Percentiles rank a stretch among this genome's conserved stretches.
Evolutionary conservation across 2,797 vertebrate species (phyloP).

Genomic region (Lepilemur ruficaudatus): DNA sequence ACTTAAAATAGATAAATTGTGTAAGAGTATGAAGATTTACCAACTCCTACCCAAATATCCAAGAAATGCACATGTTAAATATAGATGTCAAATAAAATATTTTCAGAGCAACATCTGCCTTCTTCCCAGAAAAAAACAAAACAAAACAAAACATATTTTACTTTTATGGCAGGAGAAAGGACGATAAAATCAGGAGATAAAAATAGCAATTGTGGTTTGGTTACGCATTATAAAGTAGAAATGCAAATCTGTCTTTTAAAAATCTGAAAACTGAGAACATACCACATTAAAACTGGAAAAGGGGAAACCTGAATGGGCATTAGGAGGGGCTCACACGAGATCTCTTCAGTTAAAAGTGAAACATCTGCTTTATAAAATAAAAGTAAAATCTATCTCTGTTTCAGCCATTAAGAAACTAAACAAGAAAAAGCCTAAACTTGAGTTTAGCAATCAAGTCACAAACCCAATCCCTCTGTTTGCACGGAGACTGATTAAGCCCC

Average conservation of each 20-base stretch:
- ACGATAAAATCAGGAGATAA: not conserved
- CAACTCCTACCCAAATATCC: not conserved
- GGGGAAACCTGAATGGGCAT: not conserved
- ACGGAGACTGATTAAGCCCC: not conserved
- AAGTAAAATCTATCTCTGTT: not conserved
- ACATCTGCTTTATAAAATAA: not conserved
- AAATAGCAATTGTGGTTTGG: not conserved
- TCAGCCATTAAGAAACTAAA: not conserved
- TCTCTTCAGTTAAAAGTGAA: constrained; percentile 1
- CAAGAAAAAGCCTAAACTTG: not conserved
- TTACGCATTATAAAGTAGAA: not conserved
- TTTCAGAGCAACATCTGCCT: not conserved
- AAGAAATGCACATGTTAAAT: not conserved
- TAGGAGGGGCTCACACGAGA: not conserved
- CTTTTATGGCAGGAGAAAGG: not conserved
- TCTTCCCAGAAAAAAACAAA: not conserved
- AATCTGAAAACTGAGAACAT: not conserved
- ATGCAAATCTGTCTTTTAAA: not conserved
- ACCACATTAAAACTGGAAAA: not conserved
- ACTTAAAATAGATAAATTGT: not conserved
- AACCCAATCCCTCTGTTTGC: not conserved
- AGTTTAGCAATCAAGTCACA: constrained; percentile 2
- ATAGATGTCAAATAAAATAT: not conserved
- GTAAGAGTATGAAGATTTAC: not conserved
- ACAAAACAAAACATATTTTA: not conserved